These are phyloP conservation scores for Platycheirus albimanus DNA, from an alignment of 2,888 invertebrate species.

Conservation along the genomic window DNA sequence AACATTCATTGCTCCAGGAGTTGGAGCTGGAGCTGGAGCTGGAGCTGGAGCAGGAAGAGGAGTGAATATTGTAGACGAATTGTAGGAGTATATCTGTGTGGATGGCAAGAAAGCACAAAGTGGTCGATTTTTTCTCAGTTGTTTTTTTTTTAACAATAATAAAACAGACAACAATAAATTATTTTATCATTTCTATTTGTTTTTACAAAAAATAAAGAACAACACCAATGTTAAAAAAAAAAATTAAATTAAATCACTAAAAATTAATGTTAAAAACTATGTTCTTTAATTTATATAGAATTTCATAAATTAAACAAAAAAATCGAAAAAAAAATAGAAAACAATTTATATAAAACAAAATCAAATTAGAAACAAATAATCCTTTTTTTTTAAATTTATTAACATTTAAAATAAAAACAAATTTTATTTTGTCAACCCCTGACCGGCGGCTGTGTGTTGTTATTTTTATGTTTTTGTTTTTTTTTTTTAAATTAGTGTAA, in stretches of 20 bases:
- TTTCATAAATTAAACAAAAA: background rate
- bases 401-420: slow-evolving; percentile 48
- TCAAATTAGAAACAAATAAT: slow-evolving; percentile 1
- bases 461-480: slow-evolving; percentile 39
- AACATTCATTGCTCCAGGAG: slow-evolving; percentile 25
- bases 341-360: slow-evolving; percentile 33
- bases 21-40: no score
- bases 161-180: slow-evolving; percentile 44
- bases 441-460: slow-evolving; percentile 67
- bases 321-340: slow-evolving; percentile 14
- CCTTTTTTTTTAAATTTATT: slow-evolving; percentile 23
- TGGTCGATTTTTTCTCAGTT: slow-evolving; percentile 60
- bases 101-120: slow-evolving; percentile 62
- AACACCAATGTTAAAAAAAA: slow-evolving; percentile 14
- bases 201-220: slow-evolving; percentile 32
- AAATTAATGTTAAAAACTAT: slow-evolving; percentile 19
- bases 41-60: no score
- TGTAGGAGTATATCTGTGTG: slow-evolving; percentile 28
- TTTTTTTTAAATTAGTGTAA: no score
- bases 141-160: slow-evolving; percentile 53
- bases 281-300: slow-evolving; percentile 39
- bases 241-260: slow-evolving; percentile 16
- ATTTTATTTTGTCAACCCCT: slow-evolving; percentile 54
- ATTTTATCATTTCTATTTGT: slow-evolving; percentile 61
- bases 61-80: slow-evolving; percentile 8